Evolutionary conservation across 1,140 invertebrate species (phyloP).

Genomic region (Trinorchestia longiramus): DNA sequence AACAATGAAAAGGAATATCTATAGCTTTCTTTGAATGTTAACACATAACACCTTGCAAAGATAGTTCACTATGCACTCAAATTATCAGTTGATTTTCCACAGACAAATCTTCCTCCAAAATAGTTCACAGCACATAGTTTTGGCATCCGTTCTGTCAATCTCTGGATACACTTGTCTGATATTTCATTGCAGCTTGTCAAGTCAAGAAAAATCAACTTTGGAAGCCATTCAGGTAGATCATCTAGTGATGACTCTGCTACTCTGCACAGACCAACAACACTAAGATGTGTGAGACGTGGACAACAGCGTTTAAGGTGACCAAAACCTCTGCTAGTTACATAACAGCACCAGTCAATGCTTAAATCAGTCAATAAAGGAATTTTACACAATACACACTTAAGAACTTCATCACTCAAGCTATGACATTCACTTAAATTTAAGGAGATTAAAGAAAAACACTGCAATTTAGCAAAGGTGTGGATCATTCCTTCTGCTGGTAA

Average conservation of each 20-base stretch:
- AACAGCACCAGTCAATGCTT: constrained; percentile 29
- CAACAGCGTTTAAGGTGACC: not conserved
- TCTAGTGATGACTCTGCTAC: not conserved
- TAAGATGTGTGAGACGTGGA: not conserved
- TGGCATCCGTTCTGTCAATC: not conserved
- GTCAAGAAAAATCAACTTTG: constrained; percentile 11
- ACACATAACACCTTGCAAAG: not conserved
- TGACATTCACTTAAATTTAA: constrained; percentile 42
- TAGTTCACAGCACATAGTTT: not conserved
- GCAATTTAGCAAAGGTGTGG: not conserved
- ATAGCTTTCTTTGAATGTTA: not conserved
- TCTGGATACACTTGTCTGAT: not conserved
- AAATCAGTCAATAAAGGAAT: constrained; percentile 3
- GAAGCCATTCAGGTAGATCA: not conserved
- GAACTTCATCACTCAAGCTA: not conserved
- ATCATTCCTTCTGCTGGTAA: not conserved
- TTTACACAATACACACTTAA: not conserved
- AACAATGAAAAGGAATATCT: not conserved
- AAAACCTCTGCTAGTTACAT: not conserved
- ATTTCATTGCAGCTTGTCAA: constrained; percentile 38
- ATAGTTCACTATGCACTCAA: not conserved
- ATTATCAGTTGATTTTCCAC: not conserved
- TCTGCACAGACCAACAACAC: constrained; percentile 22
- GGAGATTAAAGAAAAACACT: not conserved
- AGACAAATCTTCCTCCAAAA: constrained; percentile 17